A percentile compares a stretch with the other conserved stretches of the same genome.
Conservation (phyloP, 2,888 invertebrate species). For the Parascotia fuliginaria region DNA sequence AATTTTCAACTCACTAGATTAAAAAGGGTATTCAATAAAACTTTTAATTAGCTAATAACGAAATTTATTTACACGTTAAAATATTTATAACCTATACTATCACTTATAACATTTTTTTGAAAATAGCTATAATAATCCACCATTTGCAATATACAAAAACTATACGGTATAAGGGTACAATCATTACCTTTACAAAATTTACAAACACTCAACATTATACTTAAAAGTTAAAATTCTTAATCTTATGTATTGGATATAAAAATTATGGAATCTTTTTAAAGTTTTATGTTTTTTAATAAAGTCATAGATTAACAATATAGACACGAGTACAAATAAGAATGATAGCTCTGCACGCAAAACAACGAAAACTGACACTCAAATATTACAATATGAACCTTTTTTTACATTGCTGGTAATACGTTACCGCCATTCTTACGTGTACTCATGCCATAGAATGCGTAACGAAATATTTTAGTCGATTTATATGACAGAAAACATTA, state of each 20-base stretch:
- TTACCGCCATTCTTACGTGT: no score
- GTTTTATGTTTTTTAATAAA: conserved; percentile 40
- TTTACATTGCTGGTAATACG: no score
- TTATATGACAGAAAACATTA: neutral
- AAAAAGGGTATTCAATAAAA: conserved; percentile 44
- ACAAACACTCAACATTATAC: conserved; percentile 61
- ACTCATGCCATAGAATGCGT: neutral
- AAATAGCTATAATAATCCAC: conserved; percentile 47
- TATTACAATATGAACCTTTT: no score
- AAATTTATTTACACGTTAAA: conserved; percentile 77
- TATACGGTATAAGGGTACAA: conserved; percentile 45
- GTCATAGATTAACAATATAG: conserved; percentile 28
- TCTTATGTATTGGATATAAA: conserved; percentile 69
- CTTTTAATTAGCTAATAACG: conserved; percentile 58
- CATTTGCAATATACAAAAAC: conserved; percentile 62
- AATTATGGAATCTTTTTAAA: conserved; percentile 73
- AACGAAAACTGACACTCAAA: no score
- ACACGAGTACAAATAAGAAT: no score
- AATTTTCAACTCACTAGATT: no score
- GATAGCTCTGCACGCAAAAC: no score
- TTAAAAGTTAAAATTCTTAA: conserved; percentile 49
- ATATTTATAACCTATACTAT: conserved; percentile 68
- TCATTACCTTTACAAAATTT: conserved; percentile 77
- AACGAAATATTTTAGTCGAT: neutral
- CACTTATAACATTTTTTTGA: conserved; percentile 62